Evolutionary conservation across 2,888 invertebrate species (phyloP), one percentile per base, ranked within the genome.

Genomic region (Coelopa pilipes): DNA sequence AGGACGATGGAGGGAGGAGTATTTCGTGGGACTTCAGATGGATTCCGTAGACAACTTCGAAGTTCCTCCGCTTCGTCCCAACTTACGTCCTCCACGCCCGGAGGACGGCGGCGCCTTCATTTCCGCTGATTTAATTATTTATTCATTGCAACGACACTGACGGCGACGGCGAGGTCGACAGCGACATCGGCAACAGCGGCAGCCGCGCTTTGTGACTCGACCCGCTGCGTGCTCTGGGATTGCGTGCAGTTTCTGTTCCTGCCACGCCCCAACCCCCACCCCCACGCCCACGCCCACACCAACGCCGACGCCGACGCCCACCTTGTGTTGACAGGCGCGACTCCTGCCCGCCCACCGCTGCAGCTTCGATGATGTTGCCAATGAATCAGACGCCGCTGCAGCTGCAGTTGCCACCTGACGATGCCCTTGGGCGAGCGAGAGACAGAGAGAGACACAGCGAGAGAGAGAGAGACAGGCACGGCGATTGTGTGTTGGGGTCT

Each of bases 351-450:
- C 49, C 49, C 13, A 47, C 47, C 50, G 49, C 66, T 19, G 47
- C 50, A 66, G 66, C 50, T 21, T 49, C 66, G 50, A 21, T 66
- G 50, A 66, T 66, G 66, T 66, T 66, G 66, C 49, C 66, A 66
- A 66, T 66, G 66, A 66, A 66, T 66, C 66, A 50, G 66, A 9
- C 50, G 66, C 66, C 21, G 50, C 50, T 66, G 66, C 66, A 49
- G 49, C 21, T 66, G 66, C 66, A 66, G 50, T 66, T 66, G 66
- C 66, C 66, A 34, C 60, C 13, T 24, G 15, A 21, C 15, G 53
- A 53, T 53, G 53, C n/a, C n/a, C 34, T 34, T 2, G 34, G 34
- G 34, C 34, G 34, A 4, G 34, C 34, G 34, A 34, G 34, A 34
- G 34, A 34, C 4, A 34, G 34, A 34, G 34, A 34, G 34, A 34